Percentiles rank a stretch among this genome's conserved stretches.
Evolutionary conservation across 2,797 vertebrate species (phyloP).

Genomic region (Cirrhinus molitorella): DNA sequence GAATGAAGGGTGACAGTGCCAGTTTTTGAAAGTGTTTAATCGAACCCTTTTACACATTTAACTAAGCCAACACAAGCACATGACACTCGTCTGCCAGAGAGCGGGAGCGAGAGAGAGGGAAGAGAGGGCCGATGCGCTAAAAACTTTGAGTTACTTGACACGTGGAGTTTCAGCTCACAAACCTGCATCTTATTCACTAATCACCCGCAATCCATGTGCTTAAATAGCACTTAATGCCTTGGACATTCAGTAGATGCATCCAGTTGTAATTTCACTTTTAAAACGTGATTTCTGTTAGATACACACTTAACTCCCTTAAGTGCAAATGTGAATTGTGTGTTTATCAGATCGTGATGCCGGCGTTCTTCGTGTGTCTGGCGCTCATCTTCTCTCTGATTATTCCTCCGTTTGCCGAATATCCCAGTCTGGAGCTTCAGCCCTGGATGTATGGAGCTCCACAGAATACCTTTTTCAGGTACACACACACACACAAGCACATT

Average conservation of each 20-base stretch:
- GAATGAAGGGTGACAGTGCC: conserved; percentile 72
- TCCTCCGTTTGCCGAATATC: conserved; percentile 93
- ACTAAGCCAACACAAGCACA: conserved; percentile 54
- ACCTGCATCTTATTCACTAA: not conserved
- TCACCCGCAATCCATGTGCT: not conserved
- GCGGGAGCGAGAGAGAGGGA: not conserved
- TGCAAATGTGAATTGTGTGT: conserved; percentile 28
- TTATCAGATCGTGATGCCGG: conserved; percentile 90
- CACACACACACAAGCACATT: not conserved
- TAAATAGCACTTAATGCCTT: not conserved
- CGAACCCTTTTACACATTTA: conserved; percentile 70
- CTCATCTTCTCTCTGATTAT: conserved; percentile 96
- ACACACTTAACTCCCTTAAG: not conserved
- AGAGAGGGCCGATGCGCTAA: not conserved
- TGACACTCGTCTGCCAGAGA: conserved; percentile 7
- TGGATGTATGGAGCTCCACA: conserved; percentile 95
- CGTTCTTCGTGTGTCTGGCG: conserved; percentile 93
- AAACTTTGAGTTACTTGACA: not conserved
- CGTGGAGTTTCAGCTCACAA: not conserved
- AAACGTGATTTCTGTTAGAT: not conserved
- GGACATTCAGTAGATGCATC: not conserved
- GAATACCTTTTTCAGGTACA: conserved; percentile 94
- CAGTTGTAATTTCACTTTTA: not conserved
- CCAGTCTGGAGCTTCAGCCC: conserved; percentile 92
- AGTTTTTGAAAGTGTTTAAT: conserved; percentile 75